Evolutionary conservation across 2,888 invertebrate genomes (phyloP).

Genomic region (Zygaena filipendulae): DNA sequence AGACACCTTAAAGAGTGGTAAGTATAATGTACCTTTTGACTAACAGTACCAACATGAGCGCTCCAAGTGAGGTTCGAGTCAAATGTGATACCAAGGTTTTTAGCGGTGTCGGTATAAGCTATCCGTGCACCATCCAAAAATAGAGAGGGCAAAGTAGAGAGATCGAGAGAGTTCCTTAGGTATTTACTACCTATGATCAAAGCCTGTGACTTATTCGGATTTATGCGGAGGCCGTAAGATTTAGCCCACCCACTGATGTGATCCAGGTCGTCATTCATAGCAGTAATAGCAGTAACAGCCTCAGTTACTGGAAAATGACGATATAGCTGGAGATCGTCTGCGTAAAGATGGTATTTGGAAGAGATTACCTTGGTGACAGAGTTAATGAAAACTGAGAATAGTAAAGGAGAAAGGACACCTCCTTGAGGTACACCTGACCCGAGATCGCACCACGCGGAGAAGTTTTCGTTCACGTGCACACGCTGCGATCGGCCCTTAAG

Average conservation of each 20-base stretch:
- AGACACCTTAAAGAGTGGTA: too few relatives aligned
- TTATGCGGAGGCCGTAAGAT: too few relatives aligned
- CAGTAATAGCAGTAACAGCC: background rate
- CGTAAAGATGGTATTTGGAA: background rate
- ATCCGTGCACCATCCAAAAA: too few relatives aligned
- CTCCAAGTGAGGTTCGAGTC: too few relatives aligned
- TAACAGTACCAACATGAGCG: too few relatives aligned
- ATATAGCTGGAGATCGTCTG: background rate
- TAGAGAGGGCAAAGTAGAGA: too few relatives aligned
- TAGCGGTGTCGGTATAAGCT: too few relatives aligned
- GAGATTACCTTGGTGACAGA: too few relatives aligned
- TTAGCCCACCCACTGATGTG: background rate
- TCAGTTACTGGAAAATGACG: background rate
- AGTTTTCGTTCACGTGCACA: constrained; percentile 1
- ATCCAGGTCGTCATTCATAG: background rate
- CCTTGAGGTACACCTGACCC: constrained; percentile 5
- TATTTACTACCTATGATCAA: background rate
- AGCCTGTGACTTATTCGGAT: background rate
- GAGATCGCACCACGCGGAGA: constrained; percentile 4
- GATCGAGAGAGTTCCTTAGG: too few relatives aligned
- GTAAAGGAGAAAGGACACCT: constrained; percentile 6
- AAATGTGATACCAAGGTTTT: too few relatives aligned
- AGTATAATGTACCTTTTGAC: too few relatives aligned
- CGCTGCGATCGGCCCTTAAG: constrained; percentile 2
- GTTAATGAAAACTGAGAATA: constrained; percentile 2